Percentiles rank a stretch among this genome's conserved stretches.
phyloP scores from a whole-genome alignment of 2,888 invertebrate genomes.

The Metellina segmentata region DNA sequence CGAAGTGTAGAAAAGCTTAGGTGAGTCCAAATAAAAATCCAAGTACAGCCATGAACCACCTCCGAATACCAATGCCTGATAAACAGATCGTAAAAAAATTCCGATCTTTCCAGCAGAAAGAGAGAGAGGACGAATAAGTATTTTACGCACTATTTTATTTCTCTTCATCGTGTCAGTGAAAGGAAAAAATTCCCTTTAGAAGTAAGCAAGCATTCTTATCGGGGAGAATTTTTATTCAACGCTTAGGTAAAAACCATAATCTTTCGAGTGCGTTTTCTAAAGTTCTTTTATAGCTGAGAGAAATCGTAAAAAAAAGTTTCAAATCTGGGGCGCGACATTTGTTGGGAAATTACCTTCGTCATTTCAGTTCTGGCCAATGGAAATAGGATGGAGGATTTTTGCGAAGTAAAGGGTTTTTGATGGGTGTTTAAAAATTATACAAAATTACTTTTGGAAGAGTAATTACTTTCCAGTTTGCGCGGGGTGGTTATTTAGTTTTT shows the following conservation, averaged over 20 bases:
- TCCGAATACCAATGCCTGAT: conserved; percentile 41
- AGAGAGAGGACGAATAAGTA: conserved; percentile 9
- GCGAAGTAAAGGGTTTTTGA: neutral
- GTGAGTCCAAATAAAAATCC: neutral
- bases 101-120: conserved; percentile 1
- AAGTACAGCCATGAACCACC: conserved; percentile 13
- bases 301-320: neutral
- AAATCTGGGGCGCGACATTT: neutral
- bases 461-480: too few relatives aligned
- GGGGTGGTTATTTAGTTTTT: too few relatives aligned
- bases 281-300: conserved; percentile 8
- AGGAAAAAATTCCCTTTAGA: neutral
- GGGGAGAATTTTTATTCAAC: conserved; percentile 8
- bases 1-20: neutral
- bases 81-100: conserved; percentile 38
- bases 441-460: neutral
- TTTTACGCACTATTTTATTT: conserved; percentile 33
- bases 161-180: neutral
- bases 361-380: neutral
- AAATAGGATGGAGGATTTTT: neutral
- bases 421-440: neutral
- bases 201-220: conserved; percentile 7
- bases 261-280: neutral
- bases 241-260: conserved; percentile 10
- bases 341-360: neutral